Evolutionary conservation across 1,140 invertebrate species (phyloP).

Genomic region (Belonocnema kinseyi): DNA sequence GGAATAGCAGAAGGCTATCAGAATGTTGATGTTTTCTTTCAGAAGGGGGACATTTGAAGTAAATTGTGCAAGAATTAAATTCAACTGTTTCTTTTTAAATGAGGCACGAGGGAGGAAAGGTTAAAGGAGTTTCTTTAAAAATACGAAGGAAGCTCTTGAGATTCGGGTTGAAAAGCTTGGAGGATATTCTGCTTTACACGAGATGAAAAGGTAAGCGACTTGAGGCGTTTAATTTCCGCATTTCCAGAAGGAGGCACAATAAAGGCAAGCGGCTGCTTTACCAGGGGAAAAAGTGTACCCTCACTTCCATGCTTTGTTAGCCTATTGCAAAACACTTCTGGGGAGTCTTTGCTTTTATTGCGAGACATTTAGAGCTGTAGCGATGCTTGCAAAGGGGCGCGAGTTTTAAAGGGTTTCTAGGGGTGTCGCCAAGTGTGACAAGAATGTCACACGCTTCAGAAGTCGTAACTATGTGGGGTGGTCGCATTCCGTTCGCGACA

Average conservation of each 20-base stretch:
- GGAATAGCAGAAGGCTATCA: background rate
- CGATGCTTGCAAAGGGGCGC: constrained; percentile 49
- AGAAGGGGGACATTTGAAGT: constrained; percentile 15
- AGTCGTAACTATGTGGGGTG: constrained; percentile 60
- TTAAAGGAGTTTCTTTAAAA: constrained; percentile 22
- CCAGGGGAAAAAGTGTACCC: constrained; percentile 7
- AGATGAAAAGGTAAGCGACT: constrained; percentile 26
- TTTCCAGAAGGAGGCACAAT: constrained; percentile 29
- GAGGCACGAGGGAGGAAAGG: constrained; percentile 22
- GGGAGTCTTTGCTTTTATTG: constrained; percentile 61
- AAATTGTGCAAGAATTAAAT: constrained; percentile 25
- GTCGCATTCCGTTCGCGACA: constrained; percentile 49
- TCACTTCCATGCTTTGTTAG: constrained; percentile 26
- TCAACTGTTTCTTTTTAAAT: constrained; percentile 25
- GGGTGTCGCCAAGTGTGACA: constrained; percentile 66
- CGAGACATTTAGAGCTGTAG: constrained; percentile 61
- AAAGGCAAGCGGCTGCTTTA: constrained; percentile 36
- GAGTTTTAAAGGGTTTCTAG: constrained; percentile 48
- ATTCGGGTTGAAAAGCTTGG: constrained; percentile 24
- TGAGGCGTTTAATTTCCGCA: constrained; percentile 29
- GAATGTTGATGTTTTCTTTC: background rate
- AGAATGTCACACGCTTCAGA: constrained; percentile 70
- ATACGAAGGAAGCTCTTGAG: constrained; percentile 27
- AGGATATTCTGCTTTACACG: constrained; percentile 22
- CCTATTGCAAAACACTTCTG: constrained; percentile 26